Evolutionary conservation across 2,888 invertebrate genomes (phyloP).

Genomic region (Argyresthia goedartella): DNA sequence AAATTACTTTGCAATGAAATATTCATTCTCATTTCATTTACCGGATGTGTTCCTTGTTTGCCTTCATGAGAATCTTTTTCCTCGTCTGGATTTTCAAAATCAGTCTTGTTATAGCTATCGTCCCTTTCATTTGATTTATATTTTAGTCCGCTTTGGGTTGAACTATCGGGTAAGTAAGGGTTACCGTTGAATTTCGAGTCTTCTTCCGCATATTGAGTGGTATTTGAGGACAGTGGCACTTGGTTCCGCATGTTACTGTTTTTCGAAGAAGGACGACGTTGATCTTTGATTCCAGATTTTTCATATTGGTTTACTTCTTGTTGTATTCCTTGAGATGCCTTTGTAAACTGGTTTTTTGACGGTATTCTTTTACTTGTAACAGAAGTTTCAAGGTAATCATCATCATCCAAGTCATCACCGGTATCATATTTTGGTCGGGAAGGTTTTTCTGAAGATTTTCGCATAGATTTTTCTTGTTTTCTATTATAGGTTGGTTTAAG

Average conservation of each 20-base stretch:
- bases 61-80: background rate
- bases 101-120: background rate
- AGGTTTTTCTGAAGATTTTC: background rate
- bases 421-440: background rate
- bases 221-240: background rate
- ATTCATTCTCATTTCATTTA: no score
- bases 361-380: no score
- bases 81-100: background rate
- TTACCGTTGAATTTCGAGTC: background rate
- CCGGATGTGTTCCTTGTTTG: background rate
- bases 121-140: no score
- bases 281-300: background rate
- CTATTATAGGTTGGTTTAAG: no score
- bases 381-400: no score
- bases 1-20: no score
- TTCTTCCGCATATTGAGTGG: background rate
- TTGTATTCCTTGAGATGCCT: no score
- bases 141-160: no score
- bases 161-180: no score
- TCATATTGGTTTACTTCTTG: background rate
- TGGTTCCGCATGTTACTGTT: background rate
- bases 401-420: no score
- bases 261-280: background rate
- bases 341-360: no score
- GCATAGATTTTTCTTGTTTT: background rate